Percentiles rank a stretch among this genome's conserved stretches.
phyloP scores from a whole-genome alignment of 2,888 invertebrate genomes.

The Troides aeacus region DNA sequence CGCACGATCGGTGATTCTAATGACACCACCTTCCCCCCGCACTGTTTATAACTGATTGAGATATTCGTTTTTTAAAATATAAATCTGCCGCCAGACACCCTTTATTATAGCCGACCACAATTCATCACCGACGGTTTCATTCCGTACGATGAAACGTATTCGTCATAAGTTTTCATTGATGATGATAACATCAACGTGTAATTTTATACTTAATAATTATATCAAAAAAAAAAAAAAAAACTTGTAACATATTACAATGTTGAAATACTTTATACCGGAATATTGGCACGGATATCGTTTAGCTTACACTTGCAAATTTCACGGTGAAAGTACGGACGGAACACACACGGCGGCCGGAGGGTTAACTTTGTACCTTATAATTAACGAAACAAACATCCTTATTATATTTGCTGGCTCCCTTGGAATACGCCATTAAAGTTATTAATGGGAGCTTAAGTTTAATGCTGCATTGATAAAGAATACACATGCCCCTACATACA shows the following conservation, averaged over 20 bases:
- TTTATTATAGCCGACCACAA: too few relatives aligned
- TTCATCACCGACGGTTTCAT: too few relatives aligned
- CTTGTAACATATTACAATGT: not conserved
- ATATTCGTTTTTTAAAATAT: too few relatives aligned
- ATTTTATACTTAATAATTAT: not conserved
- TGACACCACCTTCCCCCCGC: too few relatives aligned
- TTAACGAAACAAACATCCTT: conserved; percentile 26
- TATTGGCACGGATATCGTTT: conserved; percentile 1
- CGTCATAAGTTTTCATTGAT: too few relatives aligned
- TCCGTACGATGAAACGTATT: too few relatives aligned
- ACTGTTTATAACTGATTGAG: too few relatives aligned
- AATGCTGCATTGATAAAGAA: conserved; percentile 20
- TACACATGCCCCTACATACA: not conserved
- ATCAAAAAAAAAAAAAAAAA: not conserved
- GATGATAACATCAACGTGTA: too few relatives aligned
- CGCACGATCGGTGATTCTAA: too few relatives aligned
- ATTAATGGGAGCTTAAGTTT: conserved; percentile 9
- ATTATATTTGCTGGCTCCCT: conserved; percentile 7
- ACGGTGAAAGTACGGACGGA: conserved; percentile 16
- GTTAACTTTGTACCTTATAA: conserved; percentile 22
- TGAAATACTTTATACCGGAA: not conserved
- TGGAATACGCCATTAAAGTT: conserved; percentile 8
- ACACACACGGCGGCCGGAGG: conserved; percentile 15
- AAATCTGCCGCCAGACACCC: too few relatives aligned
- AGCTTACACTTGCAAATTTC: conserved; percentile 7